phyloP scores from a whole-genome alignment of 2,888 invertebrate genomes.

The Noctua pronuba region DNA sequence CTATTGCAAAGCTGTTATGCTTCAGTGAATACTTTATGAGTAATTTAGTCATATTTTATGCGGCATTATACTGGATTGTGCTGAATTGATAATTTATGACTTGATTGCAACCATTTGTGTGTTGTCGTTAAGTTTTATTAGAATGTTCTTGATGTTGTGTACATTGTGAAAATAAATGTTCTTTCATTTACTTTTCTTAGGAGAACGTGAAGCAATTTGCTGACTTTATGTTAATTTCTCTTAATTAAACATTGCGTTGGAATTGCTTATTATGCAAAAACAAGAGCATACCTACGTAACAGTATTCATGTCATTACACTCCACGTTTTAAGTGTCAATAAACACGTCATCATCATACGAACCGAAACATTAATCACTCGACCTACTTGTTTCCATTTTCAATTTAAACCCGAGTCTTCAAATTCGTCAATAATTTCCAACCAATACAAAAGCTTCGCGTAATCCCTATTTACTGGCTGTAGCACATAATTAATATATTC shows the following conservation, averaged over 20 bases:
- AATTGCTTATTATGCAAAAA: not conserved
- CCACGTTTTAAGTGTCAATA: conserved; percentile 39
- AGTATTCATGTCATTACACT: conserved; percentile 26
- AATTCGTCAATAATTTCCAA: conserved; percentile 51
- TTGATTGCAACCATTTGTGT: conserved; percentile 70
- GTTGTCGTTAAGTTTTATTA: conserved; percentile 69
- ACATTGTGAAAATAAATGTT: conserved; percentile 24
- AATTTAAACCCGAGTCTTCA: conserved; percentile 45
- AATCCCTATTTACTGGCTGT: conserved; percentile 38
- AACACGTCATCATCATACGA: conserved; percentile 22
- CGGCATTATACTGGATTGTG: conserved; percentile 69
- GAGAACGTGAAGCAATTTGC: conserved; percentile 18
- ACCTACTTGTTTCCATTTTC: conserved; percentile 33
- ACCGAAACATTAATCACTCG: conserved; percentile 50
- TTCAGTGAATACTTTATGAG: conserved; percentile 77
- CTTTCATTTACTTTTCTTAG: conserved; percentile 23
- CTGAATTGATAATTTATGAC: conserved; percentile 74
- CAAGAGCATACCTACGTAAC: not conserved
- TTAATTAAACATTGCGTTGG: conserved; percentile 30
- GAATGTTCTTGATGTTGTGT: conserved; percentile 45
- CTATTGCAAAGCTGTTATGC: conserved; percentile 70
- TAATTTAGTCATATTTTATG: conserved; percentile 75
- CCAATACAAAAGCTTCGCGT: conserved; percentile 34
- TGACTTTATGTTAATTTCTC: conserved; percentile 26
- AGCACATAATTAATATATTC: conserved; percentile 57